phyloP scores from a whole-genome alignment of 2,888 invertebrate genomes.

The Seladonia tumulorum region DNA sequence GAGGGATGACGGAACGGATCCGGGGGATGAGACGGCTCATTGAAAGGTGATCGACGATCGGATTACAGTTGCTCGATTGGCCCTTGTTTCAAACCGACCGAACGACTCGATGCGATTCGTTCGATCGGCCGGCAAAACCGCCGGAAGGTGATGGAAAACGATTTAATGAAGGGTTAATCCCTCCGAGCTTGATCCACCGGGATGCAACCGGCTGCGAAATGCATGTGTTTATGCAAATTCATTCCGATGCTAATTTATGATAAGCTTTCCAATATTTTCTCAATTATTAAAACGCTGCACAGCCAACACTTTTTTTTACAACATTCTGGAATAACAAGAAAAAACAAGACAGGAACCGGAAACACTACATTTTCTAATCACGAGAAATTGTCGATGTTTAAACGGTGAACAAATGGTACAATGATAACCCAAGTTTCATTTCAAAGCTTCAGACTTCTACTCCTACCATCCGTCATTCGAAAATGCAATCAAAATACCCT shows the following conservation, averaged over 20 bases:
- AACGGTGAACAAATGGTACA: no score
- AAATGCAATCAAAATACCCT: no score
- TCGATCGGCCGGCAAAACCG: background rate
- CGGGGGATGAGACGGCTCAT: slow-evolving; percentile 13
- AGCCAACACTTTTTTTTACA: no score
- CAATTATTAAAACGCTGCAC: background rate
- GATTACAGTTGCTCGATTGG: slow-evolving; percentile 32
- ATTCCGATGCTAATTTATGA: background rate
- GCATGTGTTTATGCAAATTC: background rate
- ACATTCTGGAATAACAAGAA: no score
- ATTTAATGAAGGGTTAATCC: slow-evolving; percentile 1
- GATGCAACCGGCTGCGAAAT: background rate
- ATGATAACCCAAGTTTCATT: no score
- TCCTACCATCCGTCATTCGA: no score
- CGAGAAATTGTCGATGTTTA: no score
- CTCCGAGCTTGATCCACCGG: background rate
- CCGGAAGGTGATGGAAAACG: background rate
- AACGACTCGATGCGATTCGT: slow-evolving; percentile 5
- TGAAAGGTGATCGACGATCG: slow-evolving; percentile 32
- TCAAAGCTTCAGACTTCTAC: no score
- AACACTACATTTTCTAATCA: no score
- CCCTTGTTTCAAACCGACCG: slow-evolving; percentile 12
- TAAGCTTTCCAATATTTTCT: background rate
- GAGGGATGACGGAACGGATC: background rate
- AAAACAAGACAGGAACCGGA: no score